Percentiles rank a stretch among this genome's conserved stretches.
Conservation (phyloP, 2,888 invertebrate species). For the Hyles lineata region DNA sequence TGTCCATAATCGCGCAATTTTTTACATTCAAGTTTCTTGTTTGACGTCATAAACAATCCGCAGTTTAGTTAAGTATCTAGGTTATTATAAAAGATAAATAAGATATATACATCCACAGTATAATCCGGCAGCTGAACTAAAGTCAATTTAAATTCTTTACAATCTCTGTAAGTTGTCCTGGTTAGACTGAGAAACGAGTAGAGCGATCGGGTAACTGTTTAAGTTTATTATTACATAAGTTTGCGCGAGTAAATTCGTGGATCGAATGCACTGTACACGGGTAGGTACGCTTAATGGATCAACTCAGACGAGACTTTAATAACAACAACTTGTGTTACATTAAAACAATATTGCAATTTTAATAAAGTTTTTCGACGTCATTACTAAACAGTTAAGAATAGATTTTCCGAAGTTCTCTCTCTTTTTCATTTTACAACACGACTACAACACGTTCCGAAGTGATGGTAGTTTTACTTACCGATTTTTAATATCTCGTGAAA, state of each 20-base stretch:
- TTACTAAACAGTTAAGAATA: not conserved
- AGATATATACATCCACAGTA: not conserved
- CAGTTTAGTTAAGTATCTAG: no score
- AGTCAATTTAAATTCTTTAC: slow-evolving; percentile 30
- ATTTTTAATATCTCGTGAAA: no score
- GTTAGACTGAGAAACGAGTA: slow-evolving; percentile 20
- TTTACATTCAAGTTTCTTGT: no score
- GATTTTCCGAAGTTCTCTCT: no score
- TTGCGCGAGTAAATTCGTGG: slow-evolving; percentile 23
- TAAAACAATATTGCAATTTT: not conserved
- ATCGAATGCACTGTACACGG: slow-evolving; percentile 10
- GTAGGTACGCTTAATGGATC: not conserved
- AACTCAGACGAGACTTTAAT: not conserved
- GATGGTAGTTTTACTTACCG: no score
- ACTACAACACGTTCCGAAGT: no score
- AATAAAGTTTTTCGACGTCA: not conserved
- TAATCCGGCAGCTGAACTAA: not conserved
- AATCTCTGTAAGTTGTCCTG: slow-evolving; percentile 2
- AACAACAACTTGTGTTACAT: not conserved
- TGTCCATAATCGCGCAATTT: no score
- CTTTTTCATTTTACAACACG: no score
- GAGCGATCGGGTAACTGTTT: slow-evolving; percentile 24
- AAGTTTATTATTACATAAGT: slow-evolving; percentile 23
- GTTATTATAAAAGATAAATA: not conserved
- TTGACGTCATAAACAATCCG: no score